A percentile compares a stretch with the other conserved stretches of the same genome.
phyloP scores from a whole-genome alignment of 2,113 vertebrate genomes.

The Ia io region DNA sequence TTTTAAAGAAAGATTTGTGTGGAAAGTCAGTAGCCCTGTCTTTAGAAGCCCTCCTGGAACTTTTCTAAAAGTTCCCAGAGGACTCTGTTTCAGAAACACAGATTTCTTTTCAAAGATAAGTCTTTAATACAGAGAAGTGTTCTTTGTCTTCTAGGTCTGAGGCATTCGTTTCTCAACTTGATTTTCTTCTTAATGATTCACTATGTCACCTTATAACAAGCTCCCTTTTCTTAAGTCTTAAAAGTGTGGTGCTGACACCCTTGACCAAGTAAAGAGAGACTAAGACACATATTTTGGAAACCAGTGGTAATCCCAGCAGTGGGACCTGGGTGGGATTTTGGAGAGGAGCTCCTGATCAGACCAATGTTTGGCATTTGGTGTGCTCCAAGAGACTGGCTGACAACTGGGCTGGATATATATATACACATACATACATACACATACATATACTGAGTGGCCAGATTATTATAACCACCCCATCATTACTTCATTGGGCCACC shows the following conservation, averaged over 20 bases:
- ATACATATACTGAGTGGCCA: no score
- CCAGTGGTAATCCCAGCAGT: background rate
- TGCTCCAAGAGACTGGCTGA: background rate
- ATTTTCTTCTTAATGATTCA: background rate
- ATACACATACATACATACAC: no score
- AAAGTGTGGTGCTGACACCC: background rate
- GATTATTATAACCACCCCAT: no score
- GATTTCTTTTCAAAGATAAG: slow-evolving; percentile 4
- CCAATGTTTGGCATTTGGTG: background rate
- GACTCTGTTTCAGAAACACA: background rate
- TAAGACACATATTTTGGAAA: background rate
- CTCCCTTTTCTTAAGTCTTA: background rate
- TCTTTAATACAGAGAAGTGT: background rate
- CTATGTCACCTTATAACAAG: background rate
- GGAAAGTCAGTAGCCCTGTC: background rate
- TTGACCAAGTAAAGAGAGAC: background rate
- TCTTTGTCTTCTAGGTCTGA: background rate
- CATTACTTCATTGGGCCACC: no score
- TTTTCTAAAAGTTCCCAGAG: background rate
- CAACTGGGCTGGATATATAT: no score
- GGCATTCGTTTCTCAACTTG: background rate
- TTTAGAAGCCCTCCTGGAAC: background rate
- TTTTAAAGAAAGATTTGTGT: background rate
- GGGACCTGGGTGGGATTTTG: background rate
- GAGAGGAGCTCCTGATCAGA: background rate